These are phyloP conservation scores for Heliconius cydno DNA, from an alignment of 2,888 invertebrate genomes.

Conservation along the genomic window DNA sequence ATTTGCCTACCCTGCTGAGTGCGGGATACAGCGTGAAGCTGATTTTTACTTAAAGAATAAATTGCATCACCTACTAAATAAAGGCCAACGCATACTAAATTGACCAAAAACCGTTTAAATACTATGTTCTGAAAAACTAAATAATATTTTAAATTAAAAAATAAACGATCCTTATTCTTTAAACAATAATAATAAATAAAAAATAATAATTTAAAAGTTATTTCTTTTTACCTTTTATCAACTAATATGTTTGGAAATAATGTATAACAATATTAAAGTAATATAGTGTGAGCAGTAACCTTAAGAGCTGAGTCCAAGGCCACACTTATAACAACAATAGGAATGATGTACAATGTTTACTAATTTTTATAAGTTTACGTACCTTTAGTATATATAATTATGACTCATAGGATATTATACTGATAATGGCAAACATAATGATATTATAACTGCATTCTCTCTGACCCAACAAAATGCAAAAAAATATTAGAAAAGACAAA, in stretches of 20 bases:
- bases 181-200: neutral
- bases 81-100: neutral
- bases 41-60: neutral
- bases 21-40: too few relatives aligned
- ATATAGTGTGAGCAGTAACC: neutral
- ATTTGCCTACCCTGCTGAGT: too few relatives aligned
- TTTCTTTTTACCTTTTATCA: too few relatives aligned
- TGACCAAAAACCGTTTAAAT: neutral
- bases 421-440: too few relatives aligned
- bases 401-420: too few relatives aligned
- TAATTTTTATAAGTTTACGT: too few relatives aligned
- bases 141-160: neutral
- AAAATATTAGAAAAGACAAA: too few relatives aligned
- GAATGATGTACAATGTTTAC: neutral
- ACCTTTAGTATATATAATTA: too few relatives aligned
- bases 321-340: neutral
- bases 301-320: slow-evolving; percentile 10
- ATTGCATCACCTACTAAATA: neutral
- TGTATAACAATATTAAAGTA: neutral
- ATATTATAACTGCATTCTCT: slow-evolving; percentile 61
- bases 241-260: too few relatives aligned
- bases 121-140: neutral
- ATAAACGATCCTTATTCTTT: neutral
- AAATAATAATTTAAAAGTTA: neutral
- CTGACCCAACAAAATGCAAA: too few relatives aligned